Conservation (phyloP, 2,797 vertebrate genomes). For the Clarias laeviceps region DNA sequence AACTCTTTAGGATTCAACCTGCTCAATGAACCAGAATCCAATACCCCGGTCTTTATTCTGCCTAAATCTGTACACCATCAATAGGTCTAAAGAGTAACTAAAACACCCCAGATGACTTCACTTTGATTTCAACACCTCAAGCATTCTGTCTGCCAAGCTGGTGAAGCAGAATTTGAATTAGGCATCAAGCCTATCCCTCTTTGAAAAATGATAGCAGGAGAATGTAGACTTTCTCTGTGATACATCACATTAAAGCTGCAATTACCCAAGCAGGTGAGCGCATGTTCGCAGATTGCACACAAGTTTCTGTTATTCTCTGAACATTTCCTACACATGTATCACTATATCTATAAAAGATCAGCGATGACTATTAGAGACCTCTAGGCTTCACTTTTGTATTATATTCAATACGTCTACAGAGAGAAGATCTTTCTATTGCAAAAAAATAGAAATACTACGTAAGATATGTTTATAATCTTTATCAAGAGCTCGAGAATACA, state of each 20-base stretch:
- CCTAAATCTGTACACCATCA: neutral
- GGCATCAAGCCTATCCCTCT: neutral
- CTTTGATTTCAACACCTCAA: neutral
- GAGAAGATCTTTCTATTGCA: neutral
- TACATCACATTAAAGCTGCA: constrained; percentile 50
- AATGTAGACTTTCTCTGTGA: constrained; percentile 37
- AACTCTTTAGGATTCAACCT: neutral
- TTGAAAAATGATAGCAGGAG: constrained; percentile 41
- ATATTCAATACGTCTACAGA: neutral
- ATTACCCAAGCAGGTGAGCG: constrained; percentile 51
- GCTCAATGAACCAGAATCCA: neutral
- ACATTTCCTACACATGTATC: constrained; percentile 2
- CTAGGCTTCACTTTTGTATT: neutral
- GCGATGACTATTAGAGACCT: neutral
- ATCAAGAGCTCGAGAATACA: neutral
- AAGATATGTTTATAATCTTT: neutral
- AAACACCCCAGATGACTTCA: neutral
- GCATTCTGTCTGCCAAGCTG: constrained; percentile 16
- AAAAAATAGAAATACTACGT: neutral
- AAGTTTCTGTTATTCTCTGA: constrained; percentile 25
- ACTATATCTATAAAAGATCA: neutral
- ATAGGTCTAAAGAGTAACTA: neutral
- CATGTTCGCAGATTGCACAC: constrained; percentile 36
- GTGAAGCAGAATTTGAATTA: constrained; percentile 15
- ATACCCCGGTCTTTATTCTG: neutral